These are phyloP conservation scores for Rhagologus leucostigma DNA, from an alignment of 2,113 vertebrate species.

Conservation along the genomic window DNA sequence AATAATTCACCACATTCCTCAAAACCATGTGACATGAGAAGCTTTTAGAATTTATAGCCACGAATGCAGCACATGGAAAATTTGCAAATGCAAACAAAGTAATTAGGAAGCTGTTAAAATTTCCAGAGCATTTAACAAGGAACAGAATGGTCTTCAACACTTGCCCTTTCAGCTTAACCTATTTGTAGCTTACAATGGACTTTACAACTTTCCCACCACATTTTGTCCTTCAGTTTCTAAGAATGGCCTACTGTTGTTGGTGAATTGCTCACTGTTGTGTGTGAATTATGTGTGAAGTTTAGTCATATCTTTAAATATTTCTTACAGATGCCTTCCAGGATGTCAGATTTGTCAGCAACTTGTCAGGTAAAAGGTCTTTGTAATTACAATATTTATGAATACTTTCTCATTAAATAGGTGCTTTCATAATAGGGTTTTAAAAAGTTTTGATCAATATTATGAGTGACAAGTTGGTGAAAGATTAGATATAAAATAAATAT, in stretches of 20 bases:
- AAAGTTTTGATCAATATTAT: neutral
- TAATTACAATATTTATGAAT: neutral
- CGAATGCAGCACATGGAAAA: conserved; percentile 46
- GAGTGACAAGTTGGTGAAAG: neutral
- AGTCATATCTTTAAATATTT: conserved; percentile 13
- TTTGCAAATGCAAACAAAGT: conserved; percentile 48
- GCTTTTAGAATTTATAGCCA: conserved; percentile 12
- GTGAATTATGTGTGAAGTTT: neutral
- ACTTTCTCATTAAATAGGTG: neutral
- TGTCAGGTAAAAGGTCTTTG: conserved; percentile 82
- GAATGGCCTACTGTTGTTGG: rapidly evolving
- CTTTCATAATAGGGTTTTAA: neutral
- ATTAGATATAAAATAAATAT: neutral
- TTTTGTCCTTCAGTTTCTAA: neutral
- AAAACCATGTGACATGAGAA: neutral
- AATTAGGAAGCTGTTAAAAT: conserved; percentile 57
- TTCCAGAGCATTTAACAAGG: conserved; percentile 38
- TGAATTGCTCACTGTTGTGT: neutral
- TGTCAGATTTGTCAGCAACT: conserved; percentile 99
- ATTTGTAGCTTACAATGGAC: neutral
- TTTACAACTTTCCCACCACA: neutral
- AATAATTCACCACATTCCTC: conserved; percentile 25
- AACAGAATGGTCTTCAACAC: neutral
- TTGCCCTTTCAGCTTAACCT: conserved; percentile 32
- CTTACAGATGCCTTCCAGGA: conserved; percentile 96